Evolutionary conservation across 2,113 vertebrate species (phyloP), one percentile per base, ranked within the genome.

Genomic region (Podiceps cristatus): DNA sequence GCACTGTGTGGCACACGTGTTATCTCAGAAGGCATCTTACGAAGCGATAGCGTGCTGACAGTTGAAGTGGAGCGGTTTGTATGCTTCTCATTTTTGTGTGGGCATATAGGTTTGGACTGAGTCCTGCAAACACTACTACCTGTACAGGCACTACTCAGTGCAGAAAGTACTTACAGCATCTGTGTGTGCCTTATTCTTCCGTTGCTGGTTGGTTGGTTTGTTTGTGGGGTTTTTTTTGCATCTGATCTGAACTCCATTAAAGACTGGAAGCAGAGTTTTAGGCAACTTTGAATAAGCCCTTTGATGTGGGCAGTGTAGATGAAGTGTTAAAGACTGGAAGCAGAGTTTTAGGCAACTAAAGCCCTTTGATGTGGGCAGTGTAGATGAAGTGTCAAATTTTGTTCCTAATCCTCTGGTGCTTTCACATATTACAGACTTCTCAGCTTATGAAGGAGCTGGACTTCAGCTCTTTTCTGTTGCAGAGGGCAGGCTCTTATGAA

Each of bases 21-120:
- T 56, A 44, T 23, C 88, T n/a, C 71, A n/a, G 76, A 45, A 59
- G 66, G 3, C 13, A 18, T 31, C 31, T 49, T 25, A 2, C 3
- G 25, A 22, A 73, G 80, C 91, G 47, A 4, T 4, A 27, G 4
- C 49, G 31, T 25, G 1, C 23, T 13, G 50, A 4, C 52, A 9
- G 25, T 12, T 56, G 77, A 6, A 28, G 15, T 13, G 59, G 68
- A 19, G 1, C 2, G 49, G 2, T 40, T 9, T 58, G 37, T 33
- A 25, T 10, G 59, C 60, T 29, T 14, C 18, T 58, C 20, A 1
- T 18, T 69, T 53, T 18, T 0, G 0, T 19, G 33, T 4, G 37
- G 58, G 23, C 11, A 2, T 7, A 8, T 0, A 18, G 25, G 27
- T 11, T 71, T 47, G 25, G 71, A 6, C 15, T 2, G 40, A 62